Evolutionary conservation across 2,888 invertebrate species (phyloP).

Genomic region (Nycteola revayana): DNA sequence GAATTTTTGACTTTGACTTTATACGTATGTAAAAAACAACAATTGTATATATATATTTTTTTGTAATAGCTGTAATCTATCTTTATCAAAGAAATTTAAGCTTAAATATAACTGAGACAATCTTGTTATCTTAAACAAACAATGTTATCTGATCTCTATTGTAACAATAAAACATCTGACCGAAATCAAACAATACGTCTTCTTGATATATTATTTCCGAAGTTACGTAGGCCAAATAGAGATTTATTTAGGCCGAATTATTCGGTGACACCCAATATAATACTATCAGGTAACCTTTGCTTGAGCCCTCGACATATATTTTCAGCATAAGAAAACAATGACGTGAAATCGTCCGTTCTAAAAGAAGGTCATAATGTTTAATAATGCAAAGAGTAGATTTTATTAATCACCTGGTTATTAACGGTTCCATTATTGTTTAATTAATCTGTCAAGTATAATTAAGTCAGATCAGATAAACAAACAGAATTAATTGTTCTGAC

Average conservation of each 20-base stretch:
- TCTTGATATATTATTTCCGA: slow-evolving; percentile 8
- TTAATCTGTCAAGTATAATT: slow-evolving; percentile 11
- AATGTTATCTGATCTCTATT: no score
- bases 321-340: slow-evolving; percentile 72
- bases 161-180: not conserved
- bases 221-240: slow-evolving; percentile 11
- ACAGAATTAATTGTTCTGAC: not conserved
- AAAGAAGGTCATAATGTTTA: slow-evolving; percentile 64
- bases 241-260: slow-evolving; percentile 23
- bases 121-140: no score
- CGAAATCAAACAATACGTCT: slow-evolving; percentile 7
- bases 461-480: not conserved
- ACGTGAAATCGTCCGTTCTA: slow-evolving; percentile 74
- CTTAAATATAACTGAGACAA: no score
- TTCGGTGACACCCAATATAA: slow-evolving; percentile 42
- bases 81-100: no score
- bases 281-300: slow-evolving; percentile 62
- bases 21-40: no score
- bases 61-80: no score
- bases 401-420: slow-evolving; percentile 55
- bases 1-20: no score
- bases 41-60: no score
- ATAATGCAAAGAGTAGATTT: slow-evolving; percentile 53
- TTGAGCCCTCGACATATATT: slow-evolving; percentile 80
- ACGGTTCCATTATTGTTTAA: slow-evolving; percentile 44